Evolutionary conservation across 1,140 invertebrate genomes (phyloP).

Genomic region (Phocides pigmalion): DNA sequence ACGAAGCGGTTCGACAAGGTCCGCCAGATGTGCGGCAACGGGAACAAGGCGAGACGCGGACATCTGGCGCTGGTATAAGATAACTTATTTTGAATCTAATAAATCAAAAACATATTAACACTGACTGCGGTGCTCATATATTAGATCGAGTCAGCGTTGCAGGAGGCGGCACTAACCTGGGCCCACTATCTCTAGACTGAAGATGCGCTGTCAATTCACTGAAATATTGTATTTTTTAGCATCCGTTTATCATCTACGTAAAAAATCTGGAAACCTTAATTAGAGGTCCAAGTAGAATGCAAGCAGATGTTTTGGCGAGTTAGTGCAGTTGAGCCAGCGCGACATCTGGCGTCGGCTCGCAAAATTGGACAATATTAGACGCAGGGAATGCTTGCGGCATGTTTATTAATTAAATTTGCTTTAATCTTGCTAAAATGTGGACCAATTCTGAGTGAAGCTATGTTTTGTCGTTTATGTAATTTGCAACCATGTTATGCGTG

Average conservation of each 20-base stretch:
- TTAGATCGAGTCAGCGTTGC: too few relatives aligned
- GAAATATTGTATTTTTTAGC: too few relatives aligned
- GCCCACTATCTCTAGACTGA: too few relatives aligned
- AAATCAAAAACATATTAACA: too few relatives aligned
- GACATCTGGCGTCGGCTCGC: slow-evolving; percentile 12
- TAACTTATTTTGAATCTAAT: background rate
- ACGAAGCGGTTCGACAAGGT: slow-evolving; percentile 3
- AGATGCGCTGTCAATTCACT: too few relatives aligned
- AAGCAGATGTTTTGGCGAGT: slow-evolving; percentile 16
- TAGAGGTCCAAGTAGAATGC: background rate
- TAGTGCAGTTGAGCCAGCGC: slow-evolving; percentile 12
- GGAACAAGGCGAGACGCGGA: background rate
- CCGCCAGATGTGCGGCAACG: background rate
- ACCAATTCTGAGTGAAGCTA: background rate
- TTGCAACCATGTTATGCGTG: too few relatives aligned
- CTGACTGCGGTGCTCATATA: too few relatives aligned
- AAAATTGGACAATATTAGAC: slow-evolving; percentile 20
- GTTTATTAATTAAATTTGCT: slow-evolving; percentile 18
- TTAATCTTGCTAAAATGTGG: background rate
- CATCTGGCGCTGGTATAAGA: background rate
- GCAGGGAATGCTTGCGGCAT: slow-evolving; percentile 13
- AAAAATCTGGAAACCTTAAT: background rate
- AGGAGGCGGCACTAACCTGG: too few relatives aligned
- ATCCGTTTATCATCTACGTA: too few relatives aligned
- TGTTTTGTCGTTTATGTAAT: too few relatives aligned